Evolutionary conservation across 37 sponge, comb jelly and placozoan species (phyloP).

Genomic region (Diacarnus erythraeanus): DNA sequence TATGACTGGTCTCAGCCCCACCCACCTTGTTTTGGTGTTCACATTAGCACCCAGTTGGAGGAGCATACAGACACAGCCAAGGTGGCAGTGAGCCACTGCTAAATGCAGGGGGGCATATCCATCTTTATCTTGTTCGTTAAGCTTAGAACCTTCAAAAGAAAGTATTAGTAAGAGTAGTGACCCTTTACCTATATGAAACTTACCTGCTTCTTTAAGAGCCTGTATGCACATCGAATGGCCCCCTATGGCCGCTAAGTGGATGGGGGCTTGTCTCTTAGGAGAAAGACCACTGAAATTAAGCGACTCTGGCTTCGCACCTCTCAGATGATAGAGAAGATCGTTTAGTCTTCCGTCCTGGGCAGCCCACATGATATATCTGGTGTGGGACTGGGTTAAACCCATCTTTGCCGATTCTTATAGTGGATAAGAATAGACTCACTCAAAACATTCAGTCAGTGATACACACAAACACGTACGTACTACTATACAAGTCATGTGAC

Average conservation of each 20-base stretch:
- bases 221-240: conserved; percentile 54
- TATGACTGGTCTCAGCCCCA: not conserved
- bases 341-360: conserved; percentile 64
- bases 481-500: too few species aligned
- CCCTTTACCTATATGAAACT: too few species aligned
- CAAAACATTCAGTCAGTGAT: too few species aligned
- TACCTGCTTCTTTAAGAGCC: conserved; percentile 52
- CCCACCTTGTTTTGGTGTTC: conserved; percentile 24
- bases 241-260: conserved; percentile 52
- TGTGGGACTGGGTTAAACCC: conserved; percentile 4
- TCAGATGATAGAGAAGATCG: conserved; percentile 58
- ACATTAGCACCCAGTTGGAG: conserved; percentile 49
- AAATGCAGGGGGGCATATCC: conserved; percentile 52
- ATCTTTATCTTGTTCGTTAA: conserved; percentile 38
- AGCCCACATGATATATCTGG: conserved; percentile 51
- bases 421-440: too few species aligned
- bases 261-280: conserved; percentile 27
- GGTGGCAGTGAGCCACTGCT: conserved; percentile 32
- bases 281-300: not conserved
- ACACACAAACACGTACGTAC: too few species aligned
- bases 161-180: not conserved
- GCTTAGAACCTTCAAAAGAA: conserved; percentile 17
- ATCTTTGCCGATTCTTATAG: too few species aligned
- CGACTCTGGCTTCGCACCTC: conserved; percentile 6
- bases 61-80: conserved; percentile 23